Evolutionary conservation across 1,140 invertebrate species (phyloP), one percentile per base, ranked within the genome.

Genomic region (Drosophila watanabei): DNA sequence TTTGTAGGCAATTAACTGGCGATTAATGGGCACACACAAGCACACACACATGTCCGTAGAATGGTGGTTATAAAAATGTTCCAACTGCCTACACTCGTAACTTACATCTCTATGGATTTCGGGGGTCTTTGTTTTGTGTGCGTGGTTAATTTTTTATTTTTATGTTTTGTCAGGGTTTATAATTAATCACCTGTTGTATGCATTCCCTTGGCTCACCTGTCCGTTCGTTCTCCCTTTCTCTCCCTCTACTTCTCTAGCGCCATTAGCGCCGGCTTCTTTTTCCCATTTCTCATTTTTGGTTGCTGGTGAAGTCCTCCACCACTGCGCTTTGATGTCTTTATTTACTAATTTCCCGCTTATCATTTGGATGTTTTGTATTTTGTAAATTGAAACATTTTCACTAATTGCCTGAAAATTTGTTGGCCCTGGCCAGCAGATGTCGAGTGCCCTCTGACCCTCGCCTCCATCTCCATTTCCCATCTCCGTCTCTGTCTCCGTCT

Each of bases 281-380:
- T 65, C 14, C 54, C 54, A 57, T 57, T 57, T 57, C 54, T 57
- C 35, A 57, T 49, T 28, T 63, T 32, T 56, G 14, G 28, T 16
- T 54, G 33, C 24, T 56, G 33, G 56, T 24, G 49, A 33, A 33
- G 49, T 61, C 48, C 57, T 46, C 46, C 63, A 63, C 46, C 63
- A 63, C 20, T 69, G 84, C 80, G 80, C 84, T 89, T 89, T 89
- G 85, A 89, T 89, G 85, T 90, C 85, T 89, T 89, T 90, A 90
- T 89, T 89, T 85, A 89, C 86, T 90, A 89, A 89, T 89, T 89
- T 89, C 86, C 86, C 86, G 85, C 86, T 89, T 89, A 90, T 89
- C 85, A 90, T 89, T 89, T 90, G 79, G 65, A 69, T 90, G 82
- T 85, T 89, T 90, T 79, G 82, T 89, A 85, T 90, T 89, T 89